Evolutionary conservation across 2,113 vertebrate species (phyloP).

Genomic region (Spheniscus mendiculus): DNA sequence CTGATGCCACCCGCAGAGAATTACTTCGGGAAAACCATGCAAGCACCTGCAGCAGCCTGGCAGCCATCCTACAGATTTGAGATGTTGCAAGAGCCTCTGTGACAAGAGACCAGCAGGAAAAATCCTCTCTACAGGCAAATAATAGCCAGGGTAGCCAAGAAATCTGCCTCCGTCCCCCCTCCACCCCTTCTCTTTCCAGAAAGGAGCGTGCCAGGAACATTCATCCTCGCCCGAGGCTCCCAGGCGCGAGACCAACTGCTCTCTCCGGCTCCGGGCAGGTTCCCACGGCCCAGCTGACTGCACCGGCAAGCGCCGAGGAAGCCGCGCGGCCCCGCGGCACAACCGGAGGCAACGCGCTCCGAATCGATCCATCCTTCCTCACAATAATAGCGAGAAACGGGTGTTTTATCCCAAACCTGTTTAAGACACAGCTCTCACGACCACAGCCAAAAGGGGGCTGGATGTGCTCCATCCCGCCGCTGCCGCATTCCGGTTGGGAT

Average conservation of each 20-base stretch:
- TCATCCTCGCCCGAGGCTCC: not conserved
- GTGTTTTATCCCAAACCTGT: not conserved
- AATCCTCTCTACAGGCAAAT: not conserved
- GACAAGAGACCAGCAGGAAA: not conserved
- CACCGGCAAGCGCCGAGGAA: not conserved
- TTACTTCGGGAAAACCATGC: not conserved
- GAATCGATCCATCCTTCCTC: not conserved
- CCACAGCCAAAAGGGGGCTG: not conserved
- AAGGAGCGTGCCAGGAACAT: rapidly evolving
- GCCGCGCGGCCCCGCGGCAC: rapidly evolving
- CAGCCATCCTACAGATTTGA: rapidly evolving
- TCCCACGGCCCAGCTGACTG: rapidly evolving
- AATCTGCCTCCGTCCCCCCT: not conserved
- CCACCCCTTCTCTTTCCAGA: not conserved
- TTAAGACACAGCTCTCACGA: rapidly evolving
- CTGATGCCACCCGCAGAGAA: not conserved
- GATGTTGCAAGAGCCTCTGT: not conserved
- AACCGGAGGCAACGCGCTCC: rapidly evolving
- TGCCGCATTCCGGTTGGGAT: not conserved
- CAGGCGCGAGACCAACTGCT: rapidly evolving
- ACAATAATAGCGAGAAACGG: rapidly evolving
- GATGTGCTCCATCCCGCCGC: rapidly evolving
- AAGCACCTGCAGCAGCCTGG: not conserved
- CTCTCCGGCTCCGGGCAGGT: not conserved
- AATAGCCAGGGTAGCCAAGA: not conserved